Conservation (phyloP, 2,113 vertebrate genomes). For the Brevimyrus niger region DNA sequence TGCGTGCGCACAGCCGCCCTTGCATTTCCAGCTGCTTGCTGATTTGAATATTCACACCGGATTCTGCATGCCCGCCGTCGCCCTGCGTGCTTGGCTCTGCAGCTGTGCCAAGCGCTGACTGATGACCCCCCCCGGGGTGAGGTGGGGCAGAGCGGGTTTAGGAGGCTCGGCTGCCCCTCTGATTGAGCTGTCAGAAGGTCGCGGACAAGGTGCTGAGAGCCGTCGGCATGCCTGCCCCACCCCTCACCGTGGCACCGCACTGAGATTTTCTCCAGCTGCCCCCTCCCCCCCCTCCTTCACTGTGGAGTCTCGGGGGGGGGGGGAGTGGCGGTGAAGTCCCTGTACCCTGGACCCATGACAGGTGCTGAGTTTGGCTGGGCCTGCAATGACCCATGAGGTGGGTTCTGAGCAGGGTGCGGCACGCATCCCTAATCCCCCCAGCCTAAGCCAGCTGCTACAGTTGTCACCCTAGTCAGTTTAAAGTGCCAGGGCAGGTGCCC, state of each 20-base stretch:
- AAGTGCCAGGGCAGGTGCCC: constrained; percentile 56
- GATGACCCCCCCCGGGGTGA: neutral
- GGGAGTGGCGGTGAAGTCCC: neutral
- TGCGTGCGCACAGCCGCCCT: neutral
- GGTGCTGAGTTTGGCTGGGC: constrained; percentile 50
- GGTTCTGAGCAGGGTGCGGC: constrained; percentile 23
- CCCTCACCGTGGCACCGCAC: neutral
- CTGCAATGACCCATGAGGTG: constrained; percentile 45
- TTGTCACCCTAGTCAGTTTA: constrained; percentile 54
- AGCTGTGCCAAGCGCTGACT: neutral
- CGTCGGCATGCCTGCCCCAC: neutral
- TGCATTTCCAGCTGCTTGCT: neutral
- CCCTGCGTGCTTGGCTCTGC: neutral
- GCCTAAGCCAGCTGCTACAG: constrained; percentile 65
- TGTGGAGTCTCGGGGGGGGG: neutral
- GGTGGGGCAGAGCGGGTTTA: neutral
- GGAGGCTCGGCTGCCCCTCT: constrained; percentile 6
- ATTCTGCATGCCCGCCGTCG: neutral
- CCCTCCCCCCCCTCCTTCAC: neutral
- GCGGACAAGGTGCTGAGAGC: neutral
- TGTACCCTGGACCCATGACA: constrained; percentile 48
- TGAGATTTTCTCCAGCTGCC: constrained; percentile 23
- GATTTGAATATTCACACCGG: neutral
- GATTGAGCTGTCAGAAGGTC: constrained; percentile 3
- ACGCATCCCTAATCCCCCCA: constrained; percentile 55